phyloP scores from a whole-genome alignment of 2,888 invertebrate species.

The Philereme vetulata region DNA sequence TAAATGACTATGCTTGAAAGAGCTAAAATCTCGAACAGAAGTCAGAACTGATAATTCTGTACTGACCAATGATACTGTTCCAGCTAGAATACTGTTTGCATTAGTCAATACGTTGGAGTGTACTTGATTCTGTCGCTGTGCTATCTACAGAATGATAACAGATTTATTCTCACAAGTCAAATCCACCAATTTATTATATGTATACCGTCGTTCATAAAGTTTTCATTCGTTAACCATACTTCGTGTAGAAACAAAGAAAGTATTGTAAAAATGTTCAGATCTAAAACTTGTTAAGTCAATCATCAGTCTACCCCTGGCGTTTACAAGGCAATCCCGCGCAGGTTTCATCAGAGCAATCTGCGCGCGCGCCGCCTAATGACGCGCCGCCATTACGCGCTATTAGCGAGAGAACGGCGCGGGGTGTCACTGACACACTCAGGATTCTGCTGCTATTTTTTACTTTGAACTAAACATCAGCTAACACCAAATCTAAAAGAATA shows the following conservation, averaged over 20 bases:
- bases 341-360: constrained; percentile 63
- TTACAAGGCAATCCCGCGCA: constrained; percentile 74
- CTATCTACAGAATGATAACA: background rate
- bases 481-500: no score
- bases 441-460: constrained; percentile 29
- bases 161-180: background rate
- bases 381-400: constrained; percentile 69
- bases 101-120: no score
- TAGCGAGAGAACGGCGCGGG: constrained; percentile 47
- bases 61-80: no score
- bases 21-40: no score
- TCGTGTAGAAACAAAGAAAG: no score
- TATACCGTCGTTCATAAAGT: no score
- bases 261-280: constrained; percentile 14
- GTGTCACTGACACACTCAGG: constrained; percentile 50
- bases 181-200: no score
- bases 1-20: no score
- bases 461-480: no score
- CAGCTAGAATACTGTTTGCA: no score
- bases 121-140: background rate
- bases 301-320: constrained; percentile 49
- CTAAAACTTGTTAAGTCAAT: constrained; percentile 10
- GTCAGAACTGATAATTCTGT: background rate
- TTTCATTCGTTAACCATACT: no score
- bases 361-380: constrained; percentile 59